Base-by-base conservation (phyloP, 1,140 invertebrate species). In the Plodia interpunctella region DNA sequence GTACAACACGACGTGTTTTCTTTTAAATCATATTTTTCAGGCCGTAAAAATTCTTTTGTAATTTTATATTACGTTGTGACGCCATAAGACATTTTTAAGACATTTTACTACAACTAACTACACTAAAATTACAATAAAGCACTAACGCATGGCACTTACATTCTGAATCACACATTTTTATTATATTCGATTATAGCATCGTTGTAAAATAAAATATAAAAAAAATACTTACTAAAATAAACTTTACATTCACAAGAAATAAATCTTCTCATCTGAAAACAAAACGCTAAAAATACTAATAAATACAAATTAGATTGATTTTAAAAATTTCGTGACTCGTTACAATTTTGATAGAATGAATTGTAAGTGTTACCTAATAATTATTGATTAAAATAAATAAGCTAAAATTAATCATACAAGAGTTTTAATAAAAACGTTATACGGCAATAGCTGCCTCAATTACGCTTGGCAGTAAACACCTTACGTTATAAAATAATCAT, bases 121-220 rank as follows among this genome's bases (percentile, higher is more conserved):
- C 18, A 20, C 18, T 51, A 51, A 21, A 10, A 51, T 21, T 21
- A 53, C 51, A 21, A 25, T 21, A 71, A 70, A 71, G 68, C 68
- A 71, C 68, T 71, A 63, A 52, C 17, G 54, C 53, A 71, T 71
- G 68, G 68, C 68, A 71, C 68, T 67, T 58, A 60, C 62, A 65
- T 63, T 57, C 38, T 55, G 18, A 11, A 66, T 65, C 65, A 65
- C 65, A 59, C 60, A 58, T 25, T 51, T 21, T 20, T 51, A 20
- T 32, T 25, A 20, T 25, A 51, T 20, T 51, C 18, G 49, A 20
- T 20, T 9, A 20, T 1, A 51, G 2, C 5, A 51, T 51, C 49
- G 20, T 51, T 51, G 20, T 51, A 51, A 51, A 51, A 20, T 51
- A 51, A 11, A 9, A 59, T 50, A 25, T 53, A 63, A 57, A 57